phyloP scores from a whole-genome alignment of 2,888 invertebrate species.

The Dinocampus coccinellae region DNA sequence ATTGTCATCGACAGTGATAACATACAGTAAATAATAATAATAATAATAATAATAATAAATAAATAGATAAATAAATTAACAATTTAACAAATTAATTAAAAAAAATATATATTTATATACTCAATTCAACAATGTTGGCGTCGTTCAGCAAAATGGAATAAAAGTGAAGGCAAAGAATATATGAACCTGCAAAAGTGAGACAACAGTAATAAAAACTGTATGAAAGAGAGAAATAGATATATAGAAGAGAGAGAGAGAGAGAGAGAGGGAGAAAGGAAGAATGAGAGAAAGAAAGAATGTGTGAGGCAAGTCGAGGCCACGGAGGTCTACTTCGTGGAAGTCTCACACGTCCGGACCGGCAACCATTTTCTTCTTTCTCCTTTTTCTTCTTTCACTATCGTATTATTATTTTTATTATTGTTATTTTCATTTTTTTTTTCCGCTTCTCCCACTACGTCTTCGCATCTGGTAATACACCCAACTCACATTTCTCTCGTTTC shows the following conservation, averaged over 20 bases:
- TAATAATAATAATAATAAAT: too few relatives aligned
- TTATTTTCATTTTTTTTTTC: constrained; percentile 35
- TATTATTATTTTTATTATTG: not conserved
- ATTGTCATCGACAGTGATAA: not conserved
- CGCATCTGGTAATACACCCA: constrained; percentile 24
- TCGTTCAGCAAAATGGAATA: not conserved
- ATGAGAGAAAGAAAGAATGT: constrained; percentile 10
- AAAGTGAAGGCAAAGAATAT: not conserved
- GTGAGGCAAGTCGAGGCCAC: constrained; percentile 40
- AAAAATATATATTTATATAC: too few relatives aligned
- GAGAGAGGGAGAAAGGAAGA: constrained; percentile 9
- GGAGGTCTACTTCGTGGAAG: constrained; percentile 61
- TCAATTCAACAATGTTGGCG: not conserved
- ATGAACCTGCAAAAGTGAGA: constrained; percentile 16
- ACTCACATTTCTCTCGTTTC: constrained; percentile 24
- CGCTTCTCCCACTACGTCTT: constrained; percentile 29
- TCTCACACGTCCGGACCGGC: constrained; percentile 50
- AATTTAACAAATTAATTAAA: too few relatives aligned
- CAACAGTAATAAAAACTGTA: constrained; percentile 21
- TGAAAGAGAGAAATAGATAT: constrained; percentile 2
- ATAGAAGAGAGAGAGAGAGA: constrained; percentile 7
- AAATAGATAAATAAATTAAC: too few relatives aligned
- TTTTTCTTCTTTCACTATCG: too few relatives aligned
- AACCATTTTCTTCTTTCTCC: constrained; percentile 36
- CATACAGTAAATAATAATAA: too few relatives aligned